Base-by-base conservation (phyloP, 2,113 vertebrate genomes). In the Dascyllus trimaculatus region DNA sequence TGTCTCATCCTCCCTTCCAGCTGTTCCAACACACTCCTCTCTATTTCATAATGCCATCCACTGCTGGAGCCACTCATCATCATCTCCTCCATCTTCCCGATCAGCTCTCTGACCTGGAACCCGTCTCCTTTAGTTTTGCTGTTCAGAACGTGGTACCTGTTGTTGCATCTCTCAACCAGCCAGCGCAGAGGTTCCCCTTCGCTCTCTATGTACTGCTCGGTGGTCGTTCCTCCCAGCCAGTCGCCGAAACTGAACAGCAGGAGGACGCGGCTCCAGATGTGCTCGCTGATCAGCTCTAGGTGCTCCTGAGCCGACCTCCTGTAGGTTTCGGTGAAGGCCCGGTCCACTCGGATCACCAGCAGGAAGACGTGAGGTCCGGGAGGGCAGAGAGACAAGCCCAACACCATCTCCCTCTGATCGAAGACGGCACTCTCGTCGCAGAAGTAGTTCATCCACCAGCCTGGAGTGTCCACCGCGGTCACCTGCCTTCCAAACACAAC, bases 391-490 rank as follows among this genome's bases (percentile, higher is more conserved):
- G 88, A 82, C 22, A 64, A 15, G 25, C 92, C 71, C 7, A 88
- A 26, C 32, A 51, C 63, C 48, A 93, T 51, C 86, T 94, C 89
- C 58, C 84, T 62, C 40, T 29, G 80, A 77, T 94, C 93, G 1
- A 93, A 93, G 22, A 40, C 13, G 19, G 93, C n/a, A 2, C 57
- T 93, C 64, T 94, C 87, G 0, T 88, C 57, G 3, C 62, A 24
- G 51, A 88, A 92, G 87, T 91, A 93, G 87, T 94, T 94, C 91
- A 80, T 92, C 94, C 94, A 94, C 94, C 94, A 95, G 59, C 94
- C 94, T 0, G 93, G 94, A 0, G 93, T 94, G 88, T 95, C 93
- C 68, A 95, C 93, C 69, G 90, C 81, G 0, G 91, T 92, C 72
- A 95, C 19, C 25, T 72, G 81, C 66, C 91, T 80, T 45, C 85